phyloP scores from a whole-genome alignment of 1,140 invertebrate genomes.

The Rhagoletis pomonella region DNA sequence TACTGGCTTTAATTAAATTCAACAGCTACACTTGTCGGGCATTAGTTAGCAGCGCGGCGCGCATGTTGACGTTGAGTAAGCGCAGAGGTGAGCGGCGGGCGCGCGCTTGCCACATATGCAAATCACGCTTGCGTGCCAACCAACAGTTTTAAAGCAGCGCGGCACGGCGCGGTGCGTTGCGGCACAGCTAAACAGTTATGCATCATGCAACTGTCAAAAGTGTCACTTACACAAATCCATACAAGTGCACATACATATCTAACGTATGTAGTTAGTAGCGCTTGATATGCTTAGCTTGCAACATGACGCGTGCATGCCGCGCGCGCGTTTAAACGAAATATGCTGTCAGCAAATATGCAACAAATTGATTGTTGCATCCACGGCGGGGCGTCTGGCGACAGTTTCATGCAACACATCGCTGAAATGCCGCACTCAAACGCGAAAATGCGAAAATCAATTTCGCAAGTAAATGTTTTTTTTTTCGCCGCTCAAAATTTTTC shows the following conservation, averaged over 20 bases:
- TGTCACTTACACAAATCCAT: background rate
- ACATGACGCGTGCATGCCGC: background rate
- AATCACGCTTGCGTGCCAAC: constrained; percentile 16
- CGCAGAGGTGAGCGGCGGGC: background rate
- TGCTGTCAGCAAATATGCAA: constrained; percentile 36
- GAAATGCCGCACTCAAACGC: background rate
- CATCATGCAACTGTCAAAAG: constrained; percentile 50
- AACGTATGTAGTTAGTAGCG: background rate
- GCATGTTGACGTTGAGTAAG: background rate
- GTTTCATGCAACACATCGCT: background rate
- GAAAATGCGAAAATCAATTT: constrained; percentile 31
- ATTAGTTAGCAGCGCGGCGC: background rate
- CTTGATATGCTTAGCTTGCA: background rate
- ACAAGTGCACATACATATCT: background rate
- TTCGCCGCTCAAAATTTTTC: background rate
- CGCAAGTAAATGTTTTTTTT: background rate
- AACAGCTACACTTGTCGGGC: constrained; percentile 47
- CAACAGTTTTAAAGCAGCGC: background rate
- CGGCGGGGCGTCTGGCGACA: background rate
- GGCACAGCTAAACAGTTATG: constrained; percentile 14
- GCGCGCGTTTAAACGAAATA: background rate
- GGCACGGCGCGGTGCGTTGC: background rate
- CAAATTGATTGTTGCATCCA: constrained; percentile 42
- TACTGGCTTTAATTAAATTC: constrained; percentile 30
- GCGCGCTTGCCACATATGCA: background rate